These are phyloP conservation scores for Periophthalmus modestus DNA, from an alignment of 2,113 vertebrate species.

Conservation along the genomic window DNA sequence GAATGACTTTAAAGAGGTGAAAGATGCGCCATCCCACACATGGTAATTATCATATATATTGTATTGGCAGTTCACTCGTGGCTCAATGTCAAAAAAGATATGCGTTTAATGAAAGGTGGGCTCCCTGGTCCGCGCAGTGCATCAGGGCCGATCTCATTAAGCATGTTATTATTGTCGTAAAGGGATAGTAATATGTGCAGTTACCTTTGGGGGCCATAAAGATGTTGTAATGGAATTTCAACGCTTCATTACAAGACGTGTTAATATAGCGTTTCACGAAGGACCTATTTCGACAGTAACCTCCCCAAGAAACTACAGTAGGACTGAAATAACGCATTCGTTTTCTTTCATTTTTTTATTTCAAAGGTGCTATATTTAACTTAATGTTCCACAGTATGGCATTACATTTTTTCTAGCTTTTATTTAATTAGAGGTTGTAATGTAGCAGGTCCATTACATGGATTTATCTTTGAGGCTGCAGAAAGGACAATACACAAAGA, in stretches of 20 bases:
- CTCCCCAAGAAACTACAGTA: neutral
- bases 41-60: conserved; percentile 72
- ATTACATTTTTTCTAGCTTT: too few relatives aligned
- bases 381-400: too few relatives aligned
- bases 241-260: conserved; percentile 25
- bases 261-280: conserved; percentile 9
- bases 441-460: too few relatives aligned
- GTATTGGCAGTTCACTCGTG: conserved; percentile 51
- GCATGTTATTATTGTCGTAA: conserved; percentile 58
- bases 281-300: neutral
- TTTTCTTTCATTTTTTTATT: neutral
- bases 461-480: too few relatives aligned
- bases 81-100: conserved; percentile 51
- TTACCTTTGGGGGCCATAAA: conserved; percentile 43
- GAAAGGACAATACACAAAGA: too few relatives aligned
- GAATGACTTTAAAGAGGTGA: conserved; percentile 53
- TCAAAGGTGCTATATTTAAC: too few relatives aligned
- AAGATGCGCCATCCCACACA: conserved; percentile 39
- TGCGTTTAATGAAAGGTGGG: conserved; percentile 55
- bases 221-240: conserved; percentile 50
- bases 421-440: too few relatives aligned
- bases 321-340: neutral
- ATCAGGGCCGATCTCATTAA: conserved; percentile 49
- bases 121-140: conserved; percentile 1
- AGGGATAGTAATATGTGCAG: conserved; percentile 37